phyloP scores from a whole-genome alignment of 1,140 invertebrate species.

The Heliothis virescens region DNA sequence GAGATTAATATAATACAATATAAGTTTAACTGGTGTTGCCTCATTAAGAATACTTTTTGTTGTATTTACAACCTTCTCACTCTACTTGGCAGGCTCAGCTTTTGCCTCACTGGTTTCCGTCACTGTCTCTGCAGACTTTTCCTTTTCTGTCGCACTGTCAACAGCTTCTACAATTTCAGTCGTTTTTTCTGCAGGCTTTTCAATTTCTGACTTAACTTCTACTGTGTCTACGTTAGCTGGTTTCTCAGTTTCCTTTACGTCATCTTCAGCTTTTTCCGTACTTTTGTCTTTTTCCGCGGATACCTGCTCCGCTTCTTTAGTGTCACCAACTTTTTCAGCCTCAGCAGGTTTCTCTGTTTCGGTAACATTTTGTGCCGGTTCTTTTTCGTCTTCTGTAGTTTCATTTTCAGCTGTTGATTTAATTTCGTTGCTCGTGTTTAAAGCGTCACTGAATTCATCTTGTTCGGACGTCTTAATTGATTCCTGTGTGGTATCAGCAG shows the following conservation, averaged over 20 bases:
- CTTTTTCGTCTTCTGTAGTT: conserved; percentile 13
- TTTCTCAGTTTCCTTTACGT: conserved; percentile 5
- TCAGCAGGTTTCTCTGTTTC: conserved; percentile 7
- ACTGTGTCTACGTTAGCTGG: background rate
- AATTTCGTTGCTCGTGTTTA: no score
- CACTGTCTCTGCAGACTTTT: conserved; percentile 5
- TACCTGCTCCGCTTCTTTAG: background rate
- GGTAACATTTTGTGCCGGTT: background rate
- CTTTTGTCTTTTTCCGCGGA: background rate
- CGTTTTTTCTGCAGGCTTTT: background rate
- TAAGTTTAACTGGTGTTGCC: conserved; percentile 1
- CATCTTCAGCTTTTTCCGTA: conserved; percentile 4
- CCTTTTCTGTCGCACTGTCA: background rate
- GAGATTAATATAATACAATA: conserved; percentile 23
- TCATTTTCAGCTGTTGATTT: background rate
- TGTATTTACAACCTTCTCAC: conserved; percentile 34
- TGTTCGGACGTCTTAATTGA: conserved; percentile 57
- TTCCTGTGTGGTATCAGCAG: conserved; percentile 57
- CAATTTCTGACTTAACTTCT: conserved; percentile 6
- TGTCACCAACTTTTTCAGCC: conserved; percentile 6
- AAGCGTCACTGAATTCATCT: conserved; percentile 63
- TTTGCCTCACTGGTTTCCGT: conserved; percentile 20
- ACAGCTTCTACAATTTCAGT: background rate
- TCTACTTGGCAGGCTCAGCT: conserved; percentile 10
- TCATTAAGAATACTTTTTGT: background rate